Evolutionary conservation across 2,888 invertebrate species (phyloP).

Genomic region (Onthophagus sagittarius): DNA sequence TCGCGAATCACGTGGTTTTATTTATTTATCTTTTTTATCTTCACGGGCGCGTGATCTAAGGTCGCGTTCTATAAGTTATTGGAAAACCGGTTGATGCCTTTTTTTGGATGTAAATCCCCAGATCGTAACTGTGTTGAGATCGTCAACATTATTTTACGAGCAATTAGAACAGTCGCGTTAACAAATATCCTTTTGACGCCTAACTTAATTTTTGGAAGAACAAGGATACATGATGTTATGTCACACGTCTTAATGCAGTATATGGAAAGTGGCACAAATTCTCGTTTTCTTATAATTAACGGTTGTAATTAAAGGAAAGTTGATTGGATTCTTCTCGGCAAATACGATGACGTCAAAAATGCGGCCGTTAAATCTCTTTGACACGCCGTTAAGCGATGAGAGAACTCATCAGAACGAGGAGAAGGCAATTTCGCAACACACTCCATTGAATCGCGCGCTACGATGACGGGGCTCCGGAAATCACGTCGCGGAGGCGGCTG

Average conservation of each 20-base stretch:
- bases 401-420: background rate
- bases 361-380: background rate
- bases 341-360: background rate
- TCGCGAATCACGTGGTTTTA: background rate
- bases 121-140: background rate
- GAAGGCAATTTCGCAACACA: background rate
- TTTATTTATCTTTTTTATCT: background rate
- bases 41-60: background rate
- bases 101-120: background rate
- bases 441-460: constrained; percentile 1
- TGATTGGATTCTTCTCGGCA: background rate
- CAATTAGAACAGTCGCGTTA: background rate
- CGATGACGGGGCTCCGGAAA: background rate
- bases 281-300: background rate
- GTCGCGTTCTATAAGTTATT: background rate
- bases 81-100: background rate
- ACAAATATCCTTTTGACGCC: background rate
- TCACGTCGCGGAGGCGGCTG: constrained; percentile 19
- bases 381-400: background rate
- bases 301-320: background rate
- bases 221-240: background rate
- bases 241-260: background rate
- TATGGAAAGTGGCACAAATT: background rate
- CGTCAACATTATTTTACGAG: background rate
- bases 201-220: background rate